Evolutionary conservation across 2,797 vertebrate genomes (phyloP), one percentile per base, ranked within the genome.

Genomic region (Hafferia zeledoni): DNA sequence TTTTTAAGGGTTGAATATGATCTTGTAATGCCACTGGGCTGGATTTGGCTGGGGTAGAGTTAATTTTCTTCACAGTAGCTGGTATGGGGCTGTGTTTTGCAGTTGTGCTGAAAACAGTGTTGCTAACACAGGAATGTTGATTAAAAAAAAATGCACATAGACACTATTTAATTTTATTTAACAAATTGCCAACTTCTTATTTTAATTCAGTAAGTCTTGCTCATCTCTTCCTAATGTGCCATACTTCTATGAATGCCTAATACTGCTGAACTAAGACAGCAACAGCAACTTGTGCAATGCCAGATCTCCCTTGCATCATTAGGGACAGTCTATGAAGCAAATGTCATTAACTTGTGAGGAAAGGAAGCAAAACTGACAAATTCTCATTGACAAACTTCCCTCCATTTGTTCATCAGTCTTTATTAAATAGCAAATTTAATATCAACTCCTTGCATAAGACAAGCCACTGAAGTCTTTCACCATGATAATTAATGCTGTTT

Each of bases 401-500:
- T 96, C 57, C 61, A 30, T 86, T 90, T 72, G 88, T 91, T 92
- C 93, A 92, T 96, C 88, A 89, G 67, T 95, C 94, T 96, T 96
- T 94, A 97, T 97, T 97, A 97, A 97, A 96, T 14, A 97, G 18
- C 65, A 95, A 72, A 85, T 91, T 96, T 94, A 96, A 91, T 95
- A 92, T 91, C 72, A 82, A 81, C 37, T 72, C 70, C 61, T 83
- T 50, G 75, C 72, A 63, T 72, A 82, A 95, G 69, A 76, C 41
- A 86, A 86, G 16, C 6, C 78, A 69, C 75, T 71, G 67, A 92
- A 93, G 39, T 83, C 81, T 87, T 82, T 78, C 68, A 22, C 39
- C 5, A 7, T 44, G 75, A 82, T 96, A 97, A 97, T 94, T 74
- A 92, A 95, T 95, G 88, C 64, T 89, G 72, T 64, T 92, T 78